Percentiles rank a stretch among this genome's conserved stretches.
Conservation (phyloP, 1,140 invertebrate genomes). For the Magallana gigas region DNA sequence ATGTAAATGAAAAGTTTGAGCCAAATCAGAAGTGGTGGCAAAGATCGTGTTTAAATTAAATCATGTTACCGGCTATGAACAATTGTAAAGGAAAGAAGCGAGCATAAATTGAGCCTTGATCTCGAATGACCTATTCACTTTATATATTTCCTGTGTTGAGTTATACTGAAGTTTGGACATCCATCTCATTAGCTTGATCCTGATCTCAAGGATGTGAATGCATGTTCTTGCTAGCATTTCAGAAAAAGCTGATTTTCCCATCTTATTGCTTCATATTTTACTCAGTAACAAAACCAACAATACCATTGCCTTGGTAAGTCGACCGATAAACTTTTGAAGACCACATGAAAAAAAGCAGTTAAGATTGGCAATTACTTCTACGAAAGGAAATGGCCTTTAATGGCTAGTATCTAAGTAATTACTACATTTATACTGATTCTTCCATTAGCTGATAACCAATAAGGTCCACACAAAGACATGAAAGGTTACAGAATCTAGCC, state of each 20-base stretch:
- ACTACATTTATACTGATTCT: neutral
- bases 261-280: no score
- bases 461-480: slow-evolving; percentile 16
- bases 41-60: neutral
- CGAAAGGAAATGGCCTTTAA: neutral
- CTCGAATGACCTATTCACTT: slow-evolving; percentile 9
- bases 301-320: no score
- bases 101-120: neutral
- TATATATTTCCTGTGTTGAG: slow-evolving; percentile 1
- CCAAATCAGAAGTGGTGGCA: no score
- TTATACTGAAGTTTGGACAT: neutral
- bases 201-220: no score
- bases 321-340: neutral
- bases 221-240: no score
- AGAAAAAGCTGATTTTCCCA: no score
- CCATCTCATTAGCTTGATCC: no score
- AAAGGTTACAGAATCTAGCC: slow-evolving; percentile 17
- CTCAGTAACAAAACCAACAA: no score
- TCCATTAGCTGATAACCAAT: neutral
- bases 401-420: neutral
- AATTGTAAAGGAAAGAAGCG: neutral
- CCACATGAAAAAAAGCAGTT: neutral
- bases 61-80: neutral
- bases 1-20: no score
- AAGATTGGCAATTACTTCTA: neutral